Base-by-base conservation (phyloP, 53 echinoderm and acorn worm species). In the Stichopus horrens region DNA sequence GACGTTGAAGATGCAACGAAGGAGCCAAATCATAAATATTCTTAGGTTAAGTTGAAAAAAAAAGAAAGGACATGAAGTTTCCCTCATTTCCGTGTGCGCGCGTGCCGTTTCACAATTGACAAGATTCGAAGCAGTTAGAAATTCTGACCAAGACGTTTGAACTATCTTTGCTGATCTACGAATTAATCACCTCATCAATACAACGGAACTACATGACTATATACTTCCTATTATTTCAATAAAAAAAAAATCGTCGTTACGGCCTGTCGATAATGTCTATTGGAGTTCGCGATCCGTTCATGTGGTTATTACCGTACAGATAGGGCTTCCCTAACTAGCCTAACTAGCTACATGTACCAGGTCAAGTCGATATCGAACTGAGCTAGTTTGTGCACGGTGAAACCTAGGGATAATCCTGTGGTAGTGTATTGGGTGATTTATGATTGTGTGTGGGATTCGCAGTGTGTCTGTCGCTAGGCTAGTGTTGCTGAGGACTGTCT, bases 191-290 rank as follows among this genome's bases (percentile, higher is more conserved):
- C 56, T 81, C 21, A 58, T 81, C 81, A 21, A 5, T 56, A 20
- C 9, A 81, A 56, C 81, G 81, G 81, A 81, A 81, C 56, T 57
- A 81, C 58, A 81, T 81, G 81, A 81, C 58, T 57, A 81, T 23
- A 21, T 56, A 81, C 81, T 81, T 81, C 81, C 81, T 81, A 81
- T 81, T 81, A 81, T 81, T 81, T 81, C 81, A 81, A 71, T 71
- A 16, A 37, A 37, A 37, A 37, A 37, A 37, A 37, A 37, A 2
- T 37, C 37, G 37, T 37, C 37, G 37, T 37, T 37, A 37, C 37
- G n/a, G n/a, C 37, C 37, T 37, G 37, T 37, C 37, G 37, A 37
- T 37, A 37, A 37, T 37, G 2, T 0, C 18, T 71, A 71, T 71
- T 71, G 19, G n/a, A n/a, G 71, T 18, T 16, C n/a, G 71, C 8